Evolutionary conservation across 1,140 invertebrate genomes (phyloP), one percentile per base, ranked within the genome.

Genomic region (Drosophila pandora): DNA sequence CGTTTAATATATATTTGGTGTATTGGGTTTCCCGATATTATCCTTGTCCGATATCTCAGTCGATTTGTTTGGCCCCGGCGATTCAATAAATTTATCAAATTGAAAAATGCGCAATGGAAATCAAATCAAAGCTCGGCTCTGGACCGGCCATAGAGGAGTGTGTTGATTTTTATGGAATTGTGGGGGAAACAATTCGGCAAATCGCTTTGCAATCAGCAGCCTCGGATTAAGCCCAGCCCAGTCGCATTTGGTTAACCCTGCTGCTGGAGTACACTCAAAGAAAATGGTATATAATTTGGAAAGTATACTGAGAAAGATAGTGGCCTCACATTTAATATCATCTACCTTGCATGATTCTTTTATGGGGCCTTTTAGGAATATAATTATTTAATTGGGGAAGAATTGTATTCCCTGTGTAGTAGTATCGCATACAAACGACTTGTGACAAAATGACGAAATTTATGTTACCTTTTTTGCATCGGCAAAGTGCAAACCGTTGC

Each of bases 391-490:
- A 2, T 9, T 34, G 8, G 2, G 7, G 13, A 41, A 41, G 0
- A 17, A 43, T 4, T 37, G 2, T 43, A 12, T 54, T 25, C 13
- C 54, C 39, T 1, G 60, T 73, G 23, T 22, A 23, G 3, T 5
- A 39, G 70, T 84, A 64, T 58, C 58, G 48, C 45, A 28, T 50
- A 64, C 57, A 68, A 85, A 76, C 82, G 64, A 87, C 73, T 85
- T 82, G 83, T 85, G 83, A 85, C 82, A 85, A 85, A 88, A 85
- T 85, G 82, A 82, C 83, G 82, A 85, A 85, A 85, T 85, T 85
- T 85, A 88, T 85, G 82, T 58, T 78, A 43, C 59, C 55, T 76
- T 77, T 87, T 85, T 78, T 78, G 60, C 53, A 71, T 68, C 49
- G 65, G 81, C 76, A 85, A 84, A 84, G 81, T 84, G 81, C 80